Evolutionary conservation across 2,797 vertebrate species (phyloP), one percentile per base, ranked within the genome.

Genomic region (Trematomus bernacchii): DNA sequence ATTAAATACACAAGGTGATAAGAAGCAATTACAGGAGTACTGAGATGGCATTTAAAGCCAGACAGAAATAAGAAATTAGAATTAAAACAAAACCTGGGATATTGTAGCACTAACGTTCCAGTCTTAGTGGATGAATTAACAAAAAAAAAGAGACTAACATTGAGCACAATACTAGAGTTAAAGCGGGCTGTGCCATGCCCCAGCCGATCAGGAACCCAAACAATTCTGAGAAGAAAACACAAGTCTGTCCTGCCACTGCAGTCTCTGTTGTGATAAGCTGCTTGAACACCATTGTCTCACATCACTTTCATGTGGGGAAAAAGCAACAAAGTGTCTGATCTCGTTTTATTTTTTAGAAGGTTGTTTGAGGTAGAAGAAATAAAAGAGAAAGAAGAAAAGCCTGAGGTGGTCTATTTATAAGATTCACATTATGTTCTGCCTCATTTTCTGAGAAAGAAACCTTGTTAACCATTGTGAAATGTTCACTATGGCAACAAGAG

Each of bases 231-330:
- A 90, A 88, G 53, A 85, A 27, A 89, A 72, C 59, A 23, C 55
- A 78, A 82, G 53, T 79, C 58, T 68, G 55, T 86, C 80, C 73
- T 79, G 63, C 68, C 63, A 63, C 79, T 47, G 63, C 62, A 52
- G 77, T 77, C 77, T 86, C 68, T 90, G 82, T 92, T 91, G 86
- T 90, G 83, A 87, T 84, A 87, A 88, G 85, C 87, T 76, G 80
- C 85, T 85, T 89, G 74, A 88, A 77, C 76, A 47, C 89, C 81
- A 92, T 94, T 94, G 92, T 94, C 86, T 90, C 76, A 78, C 64
- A 63, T 80, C 44, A 80, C 90, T 92, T 94, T 93, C 74, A 92
- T 91, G 84, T 84, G 11, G 42, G n/a, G 60, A 62, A 66, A 85
- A 87, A 83, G 54, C 73, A 84, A 79, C 80, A 76, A 83, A 61